A percentile compares a stretch with the other conserved stretches of the same genome.
phyloP scores from a whole-genome alignment of 1,140 invertebrate genomes.

The Tetragonula clypearis region DNA sequence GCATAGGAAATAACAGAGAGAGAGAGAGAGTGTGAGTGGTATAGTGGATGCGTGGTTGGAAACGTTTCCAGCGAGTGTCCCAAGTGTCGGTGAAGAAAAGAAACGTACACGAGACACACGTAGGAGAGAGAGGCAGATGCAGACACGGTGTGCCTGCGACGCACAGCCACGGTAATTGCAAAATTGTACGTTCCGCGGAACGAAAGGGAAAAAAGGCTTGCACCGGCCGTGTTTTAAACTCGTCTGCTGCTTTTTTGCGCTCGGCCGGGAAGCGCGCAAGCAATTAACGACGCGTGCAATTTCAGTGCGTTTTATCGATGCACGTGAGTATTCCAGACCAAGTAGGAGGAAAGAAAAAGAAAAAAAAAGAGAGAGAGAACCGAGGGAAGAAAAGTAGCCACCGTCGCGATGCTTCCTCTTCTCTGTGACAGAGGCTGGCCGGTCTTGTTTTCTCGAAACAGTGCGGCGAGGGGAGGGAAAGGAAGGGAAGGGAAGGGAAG shows the following conservation, averaged over 20 bases:
- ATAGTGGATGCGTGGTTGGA: not conserved
- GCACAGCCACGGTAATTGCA: conserved; percentile 40
- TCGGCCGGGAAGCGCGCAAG: not conserved
- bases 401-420: not conserved
- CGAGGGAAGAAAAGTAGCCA: no score
- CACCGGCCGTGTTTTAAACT: conserved; percentile 35
- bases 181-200: conserved; percentile 41
- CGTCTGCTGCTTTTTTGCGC: conserved; percentile 32
- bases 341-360: not conserved
- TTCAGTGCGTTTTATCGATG: conserved; percentile 48
- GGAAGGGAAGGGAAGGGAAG: no score
- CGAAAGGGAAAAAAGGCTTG: conserved; percentile 6
- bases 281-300: conserved; percentile 53
- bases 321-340: conserved; percentile 19
- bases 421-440: not conserved
- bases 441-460: conserved; percentile 1
- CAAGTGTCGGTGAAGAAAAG: conserved; percentile 1
- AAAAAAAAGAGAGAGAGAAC: no score
- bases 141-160: conserved; percentile 1
- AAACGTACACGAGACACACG: not conserved
- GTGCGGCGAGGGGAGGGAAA: no score
- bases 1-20: conserved; percentile 10
- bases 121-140: conserved; percentile 46
- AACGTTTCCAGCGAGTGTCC: conserved; percentile 25
- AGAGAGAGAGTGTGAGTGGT: not conserved